Conservation (phyloP, 1,140 invertebrate species). For the Drosophila sturtevanti region DNA sequence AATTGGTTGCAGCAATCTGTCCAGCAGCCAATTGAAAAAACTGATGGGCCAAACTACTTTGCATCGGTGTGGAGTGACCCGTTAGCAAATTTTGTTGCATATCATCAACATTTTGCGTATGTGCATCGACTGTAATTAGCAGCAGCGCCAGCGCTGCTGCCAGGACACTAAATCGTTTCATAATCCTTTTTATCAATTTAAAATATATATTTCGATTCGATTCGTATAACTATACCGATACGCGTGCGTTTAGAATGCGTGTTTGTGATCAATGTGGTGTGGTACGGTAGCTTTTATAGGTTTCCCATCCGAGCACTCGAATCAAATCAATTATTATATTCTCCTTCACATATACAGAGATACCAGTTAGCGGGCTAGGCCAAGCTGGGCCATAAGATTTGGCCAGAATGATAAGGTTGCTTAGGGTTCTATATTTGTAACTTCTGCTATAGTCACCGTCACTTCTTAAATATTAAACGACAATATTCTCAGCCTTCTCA, state of each 20-base stretch:
- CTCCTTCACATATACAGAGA: conserved; percentile 22
- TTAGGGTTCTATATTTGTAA: background rate
- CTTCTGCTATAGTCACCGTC: background rate
- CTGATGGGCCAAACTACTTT: conserved; percentile 56
- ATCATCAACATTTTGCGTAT: conserved; percentile 6
- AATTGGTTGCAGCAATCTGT: background rate
- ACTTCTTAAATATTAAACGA: background rate
- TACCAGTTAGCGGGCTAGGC: background rate
- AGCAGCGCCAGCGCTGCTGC: conserved; percentile 26
- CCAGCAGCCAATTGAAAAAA: conserved; percentile 48
- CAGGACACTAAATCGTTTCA: conserved; percentile 35
- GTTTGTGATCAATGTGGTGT: conserved; percentile 23
- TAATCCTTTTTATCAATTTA: conserved; percentile 34
- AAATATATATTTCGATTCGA: too few relatives aligned
- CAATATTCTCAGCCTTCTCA: background rate
- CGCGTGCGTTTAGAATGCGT: conserved; percentile 42
- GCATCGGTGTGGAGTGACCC: conserved; percentile 45
- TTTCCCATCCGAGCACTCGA: conserved; percentile 22
- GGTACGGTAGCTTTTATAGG: conserved; percentile 59
- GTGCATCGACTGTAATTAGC: conserved; percentile 27
- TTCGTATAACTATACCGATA: conserved; percentile 3
- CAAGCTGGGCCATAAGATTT: conserved; percentile 17
- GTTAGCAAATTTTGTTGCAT: conserved; percentile 32
- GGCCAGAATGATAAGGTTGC: conserved; percentile 29
- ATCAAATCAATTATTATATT: conserved; percentile 67